A percentile compares a stretch with the other conserved stretches of the same genome.
These are phyloP conservation scores for Pristionchus arcanus DNA, from an alignment of 2,888 invertebrate species.

Conservation along the genomic window DNA sequence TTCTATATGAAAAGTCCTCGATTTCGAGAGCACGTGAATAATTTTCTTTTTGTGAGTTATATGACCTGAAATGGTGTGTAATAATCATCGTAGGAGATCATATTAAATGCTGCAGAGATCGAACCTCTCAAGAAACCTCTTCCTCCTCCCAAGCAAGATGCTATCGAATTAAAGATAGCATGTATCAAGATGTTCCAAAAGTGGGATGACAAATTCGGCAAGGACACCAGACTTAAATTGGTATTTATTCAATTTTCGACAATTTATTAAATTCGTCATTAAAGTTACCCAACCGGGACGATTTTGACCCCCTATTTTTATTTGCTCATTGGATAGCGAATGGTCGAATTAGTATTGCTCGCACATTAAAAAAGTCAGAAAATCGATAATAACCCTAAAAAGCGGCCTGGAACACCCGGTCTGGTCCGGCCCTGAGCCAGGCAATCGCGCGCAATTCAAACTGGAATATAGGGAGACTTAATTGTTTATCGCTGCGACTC, in stretches of 20 bases:
- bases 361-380: too few relatives aligned
- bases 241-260: constrained; percentile 40
- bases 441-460: too few relatives aligned
- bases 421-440: too few relatives aligned
- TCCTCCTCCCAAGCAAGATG: constrained; percentile 66
- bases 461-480: too few relatives aligned
- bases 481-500: too few relatives aligned
- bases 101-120: constrained; percentile 68
- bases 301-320: too few relatives aligned
- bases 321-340: too few relatives aligned
- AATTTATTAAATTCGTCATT: neutral
- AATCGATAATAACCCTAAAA: too few relatives aligned
- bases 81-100: constrained; percentile 64
- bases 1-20: constrained; percentile 69
- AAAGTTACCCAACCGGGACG: too few relatives aligned
- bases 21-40: constrained; percentile 67
- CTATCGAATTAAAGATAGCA: constrained; percentile 66
- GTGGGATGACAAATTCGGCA: constrained; percentile 70
- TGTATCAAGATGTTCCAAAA: constrained; percentile 64
- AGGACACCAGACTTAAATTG: constrained; percentile 65
- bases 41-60: constrained; percentile 65
- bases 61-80: neutral
- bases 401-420: too few relatives aligned
- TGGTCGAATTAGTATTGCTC: too few relatives aligned
- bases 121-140: constrained; percentile 71